Evolutionary conservation across 2,888 invertebrate genomes (phyloP), one percentile per base, ranked within the genome.

Genomic region (Pachydiplax longipennis): DNA sequence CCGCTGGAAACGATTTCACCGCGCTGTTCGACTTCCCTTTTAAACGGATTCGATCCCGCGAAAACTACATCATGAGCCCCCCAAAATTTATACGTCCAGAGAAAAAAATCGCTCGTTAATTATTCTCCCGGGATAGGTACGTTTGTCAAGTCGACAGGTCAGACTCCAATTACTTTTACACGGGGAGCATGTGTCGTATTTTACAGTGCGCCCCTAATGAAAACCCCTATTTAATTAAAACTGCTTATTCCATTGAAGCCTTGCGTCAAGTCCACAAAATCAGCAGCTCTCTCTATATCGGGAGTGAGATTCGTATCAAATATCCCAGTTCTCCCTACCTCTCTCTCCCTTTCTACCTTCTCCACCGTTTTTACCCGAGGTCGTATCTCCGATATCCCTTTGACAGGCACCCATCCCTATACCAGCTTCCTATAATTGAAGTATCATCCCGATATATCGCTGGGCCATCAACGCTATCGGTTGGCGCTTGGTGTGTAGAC

Each of bases 401-500:
- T 87, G 44, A 48, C 82, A 48, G 58, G n/a, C 87, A 40, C 65
- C n/a, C 83, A 37, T 65, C 61, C 87, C 37, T 58, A 22, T 35
- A 35, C 82, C 82, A 44, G 58, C 58, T 40, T 40, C 35, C 58
- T 58, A 37, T 87, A 87, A 87, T 87, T 37, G 61, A 61, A 61
- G 87, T 40, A 87, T 65, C 87, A 87, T 87, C 61, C 87, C 87
- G 87, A 87, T 87, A 87, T 61, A 87, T 87, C 87, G 87, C 25
- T 37, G 37, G 65, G 18, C 87, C 87, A 87, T 87, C 87, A 65
- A 87, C 87, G 87, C 87, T 87, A 87, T 87, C 87, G 87, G 61
- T 87, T 87, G 37, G 61, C 61, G 37, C 22, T 8, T 2, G 65
- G 37, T 22, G n/a, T 35, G 87, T 13, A 61, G 37, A 58, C 58